Percentiles rank a stretch among this genome's conserved stretches.
Evolutionary conservation across 2,888 invertebrate species (phyloP).

Genomic region (Oegoconia quadripuncta): DNA sequence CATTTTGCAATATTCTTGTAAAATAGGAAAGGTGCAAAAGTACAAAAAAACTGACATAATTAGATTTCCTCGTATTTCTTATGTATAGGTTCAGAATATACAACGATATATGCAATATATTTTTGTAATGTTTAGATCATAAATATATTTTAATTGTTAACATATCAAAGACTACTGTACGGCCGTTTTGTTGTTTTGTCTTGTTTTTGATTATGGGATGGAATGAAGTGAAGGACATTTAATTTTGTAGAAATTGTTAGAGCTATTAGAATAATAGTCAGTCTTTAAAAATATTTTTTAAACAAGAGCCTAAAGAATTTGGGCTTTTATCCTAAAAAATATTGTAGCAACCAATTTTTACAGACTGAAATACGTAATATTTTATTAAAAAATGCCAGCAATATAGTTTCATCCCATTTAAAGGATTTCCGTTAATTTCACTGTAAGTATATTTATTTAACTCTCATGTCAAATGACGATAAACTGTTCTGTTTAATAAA

Average conservation of each 20-base stretch:
- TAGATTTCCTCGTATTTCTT: slow-evolving; percentile 8
- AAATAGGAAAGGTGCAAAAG: slow-evolving; percentile 46
- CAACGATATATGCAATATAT: slow-evolving; percentile 62
- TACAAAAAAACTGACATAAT: slow-evolving; percentile 42
- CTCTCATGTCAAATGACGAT: slow-evolving; percentile 54
- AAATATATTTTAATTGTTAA: slow-evolving; percentile 39
- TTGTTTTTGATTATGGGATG: background rate
- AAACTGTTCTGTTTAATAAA: slow-evolving; percentile 42
- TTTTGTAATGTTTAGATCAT: slow-evolving; percentile 57
- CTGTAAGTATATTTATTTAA: slow-evolving; percentile 31
- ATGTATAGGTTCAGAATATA: slow-evolving; percentile 13
- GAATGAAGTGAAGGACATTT: slow-evolving; percentile 18
- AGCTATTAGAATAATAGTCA: no score
- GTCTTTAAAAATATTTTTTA: no score
- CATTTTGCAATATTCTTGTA: slow-evolving; percentile 25
- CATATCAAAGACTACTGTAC: slow-evolving; percentile 59
- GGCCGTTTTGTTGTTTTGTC: slow-evolving; percentile 21
- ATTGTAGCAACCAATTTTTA: no score
- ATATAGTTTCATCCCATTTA: no score
- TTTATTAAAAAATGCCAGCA: no score
- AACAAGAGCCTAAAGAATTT: no score
- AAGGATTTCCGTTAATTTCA: no score
- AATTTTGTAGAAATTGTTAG: no score
- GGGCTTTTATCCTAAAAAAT: no score
- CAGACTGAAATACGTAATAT: no score